These are phyloP conservation scores for Diabrotica balteata DNA, from an alignment of 2,888 invertebrate species.

Conservation along the genomic window DNA sequence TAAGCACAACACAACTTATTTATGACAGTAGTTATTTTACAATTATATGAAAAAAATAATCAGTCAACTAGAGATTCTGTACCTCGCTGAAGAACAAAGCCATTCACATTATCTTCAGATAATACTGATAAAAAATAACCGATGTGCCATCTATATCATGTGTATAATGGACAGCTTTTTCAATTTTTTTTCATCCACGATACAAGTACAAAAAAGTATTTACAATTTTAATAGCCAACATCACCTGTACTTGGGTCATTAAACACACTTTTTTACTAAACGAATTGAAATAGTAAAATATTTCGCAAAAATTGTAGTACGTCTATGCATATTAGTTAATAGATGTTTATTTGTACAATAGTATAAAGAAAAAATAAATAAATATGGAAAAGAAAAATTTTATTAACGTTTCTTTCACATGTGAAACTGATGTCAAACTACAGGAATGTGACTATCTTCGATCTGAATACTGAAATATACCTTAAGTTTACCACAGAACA, in stretches of 20 bases:
- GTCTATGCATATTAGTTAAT: too few species aligned
- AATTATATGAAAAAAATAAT: conserved; percentile 43
- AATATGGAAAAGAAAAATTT: too few species aligned
- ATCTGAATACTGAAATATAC: too few species aligned
- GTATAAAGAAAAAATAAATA: too few species aligned
- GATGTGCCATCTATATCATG: conserved; percentile 51
- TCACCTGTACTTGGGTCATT: conserved; percentile 10
- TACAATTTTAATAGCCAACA: conserved; percentile 44
- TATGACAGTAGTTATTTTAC: conserved; percentile 42
- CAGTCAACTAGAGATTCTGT: conserved; percentile 52
- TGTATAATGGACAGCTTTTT: conserved; percentile 42
- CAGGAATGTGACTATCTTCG: too few species aligned
- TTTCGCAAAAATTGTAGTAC: too few species aligned
- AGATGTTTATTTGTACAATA: too few species aligned
- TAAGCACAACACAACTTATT: conserved; percentile 52
- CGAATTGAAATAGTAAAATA: too few species aligned
- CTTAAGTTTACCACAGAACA: too few species aligned
- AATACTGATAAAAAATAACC: conserved; percentile 53
- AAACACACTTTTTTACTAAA: too few species aligned
- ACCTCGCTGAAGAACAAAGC: conserved; percentile 45
- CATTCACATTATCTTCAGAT: conserved; percentile 47
- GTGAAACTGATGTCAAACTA: too few species aligned
- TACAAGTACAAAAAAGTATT: conserved; percentile 45
- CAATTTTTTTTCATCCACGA: conserved; percentile 36
- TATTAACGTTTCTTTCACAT: too few species aligned